Percentiles rank a stretch among this genome's conserved stretches.
These are phyloP conservation scores for Drosophila micromelanica DNA, from an alignment of 1,140 invertebrate genomes.

Conservation along the genomic window DNA sequence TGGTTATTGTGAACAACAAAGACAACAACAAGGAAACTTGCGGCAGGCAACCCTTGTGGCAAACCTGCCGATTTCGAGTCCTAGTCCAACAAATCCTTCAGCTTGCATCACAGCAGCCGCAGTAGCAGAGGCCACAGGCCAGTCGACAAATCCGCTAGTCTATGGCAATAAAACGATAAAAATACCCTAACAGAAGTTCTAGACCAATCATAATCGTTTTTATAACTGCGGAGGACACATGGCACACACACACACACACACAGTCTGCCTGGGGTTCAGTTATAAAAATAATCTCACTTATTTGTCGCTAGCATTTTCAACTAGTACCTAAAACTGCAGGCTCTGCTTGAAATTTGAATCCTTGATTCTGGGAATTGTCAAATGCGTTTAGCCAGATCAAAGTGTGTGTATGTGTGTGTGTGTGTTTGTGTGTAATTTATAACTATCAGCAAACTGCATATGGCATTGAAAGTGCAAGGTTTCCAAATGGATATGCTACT, in stretches of 20 bases:
- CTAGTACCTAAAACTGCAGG: conserved; percentile 47
- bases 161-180: conserved; percentile 76
- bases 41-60: conserved; percentile 61
- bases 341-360: conserved; percentile 78
- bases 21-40: neutral
- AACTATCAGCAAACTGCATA: conserved; percentile 63
- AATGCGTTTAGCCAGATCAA: conserved; percentile 58
- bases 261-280: conserved; percentile 48
- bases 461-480: conserved; percentile 50
- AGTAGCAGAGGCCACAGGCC: conserved; percentile 5
- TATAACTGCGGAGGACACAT: conserved; percentile 60
- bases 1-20: conserved; percentile 1
- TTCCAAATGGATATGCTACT: conserved; percentile 47
- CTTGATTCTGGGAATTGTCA: conserved; percentile 74
- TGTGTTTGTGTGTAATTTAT: conserved; percentile 65
- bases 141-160: conserved; percentile 40
- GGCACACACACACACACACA: conserved; percentile 47
- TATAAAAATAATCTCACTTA: conserved; percentile 83
- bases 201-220: conserved; percentile 83
- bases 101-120: conserved; percentile 64
- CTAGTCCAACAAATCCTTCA: neutral
- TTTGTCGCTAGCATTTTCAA: conserved; percentile 66
- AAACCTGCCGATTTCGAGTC: conserved; percentile 46
- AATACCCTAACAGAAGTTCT: conserved; percentile 58
- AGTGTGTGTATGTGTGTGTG: conserved; percentile 14